These are phyloP conservation scores for Gymnobelideus leadbeateri DNA, from an alignment of 2,113 vertebrate genomes.

Conservation along the genomic window DNA sequence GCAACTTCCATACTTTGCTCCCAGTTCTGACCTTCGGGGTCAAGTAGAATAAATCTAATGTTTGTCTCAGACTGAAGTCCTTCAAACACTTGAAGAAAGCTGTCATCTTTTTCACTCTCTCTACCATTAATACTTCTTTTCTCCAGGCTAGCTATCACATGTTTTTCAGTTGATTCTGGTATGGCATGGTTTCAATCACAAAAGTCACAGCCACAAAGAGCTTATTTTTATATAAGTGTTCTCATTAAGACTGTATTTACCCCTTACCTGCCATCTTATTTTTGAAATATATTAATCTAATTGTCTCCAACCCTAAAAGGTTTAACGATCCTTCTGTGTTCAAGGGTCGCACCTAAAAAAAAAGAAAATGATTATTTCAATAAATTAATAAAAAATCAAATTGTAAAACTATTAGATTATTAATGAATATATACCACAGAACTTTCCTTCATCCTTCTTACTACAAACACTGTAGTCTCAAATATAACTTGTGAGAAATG, in stretches of 20 bases:
- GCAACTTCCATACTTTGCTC: neutral
- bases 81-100: neutral
- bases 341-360: conserved; percentile 94
- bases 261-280: conserved; percentile 98
- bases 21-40: neutral
- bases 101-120: neutral
- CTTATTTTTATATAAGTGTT: conserved; percentile 38
- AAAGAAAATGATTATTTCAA: conserved; percentile 66
- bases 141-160: neutral
- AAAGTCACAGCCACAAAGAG: neutral
- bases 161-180: neutral
- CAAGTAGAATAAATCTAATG: neutral
- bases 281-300: conserved; percentile 98
- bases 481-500: conserved; percentile 11
- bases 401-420: neutral
- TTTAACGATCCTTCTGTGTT: conserved; percentile 97
- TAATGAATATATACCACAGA: conserved; percentile 45
- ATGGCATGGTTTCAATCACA: neutral
- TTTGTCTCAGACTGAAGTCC: neutral
- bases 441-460: conserved; percentile 9
- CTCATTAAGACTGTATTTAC: conserved; percentile 51
- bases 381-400: conserved; percentile 55
- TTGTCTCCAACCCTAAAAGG: conserved; percentile 95
- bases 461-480: conserved; percentile 20
- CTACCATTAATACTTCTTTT: neutral